Conservation (phyloP, 37 sponge, comb jelly and placozoan genomes). For the Crambe crambe region DNA sequence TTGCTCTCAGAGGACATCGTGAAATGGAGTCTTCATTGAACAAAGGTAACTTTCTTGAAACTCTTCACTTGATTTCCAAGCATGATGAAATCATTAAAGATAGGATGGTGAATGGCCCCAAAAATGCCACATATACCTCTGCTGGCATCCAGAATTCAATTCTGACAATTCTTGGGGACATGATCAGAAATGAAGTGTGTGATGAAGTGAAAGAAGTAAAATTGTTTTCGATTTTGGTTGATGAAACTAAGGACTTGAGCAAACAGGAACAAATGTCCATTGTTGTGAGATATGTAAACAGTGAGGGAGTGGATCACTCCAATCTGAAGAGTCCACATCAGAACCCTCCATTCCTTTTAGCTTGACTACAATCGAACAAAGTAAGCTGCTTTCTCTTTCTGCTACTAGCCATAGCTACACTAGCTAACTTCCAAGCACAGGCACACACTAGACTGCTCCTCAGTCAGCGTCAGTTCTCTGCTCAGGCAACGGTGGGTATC, state of each 20-base stretch:
- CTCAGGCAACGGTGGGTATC: too few species aligned
- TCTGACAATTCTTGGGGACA: slow-evolving; percentile 40
- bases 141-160: slow-evolving; percentile 51
- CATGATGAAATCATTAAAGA: slow-evolving; percentile 60
- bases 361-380: too few species aligned
- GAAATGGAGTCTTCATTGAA: slow-evolving; percentile 33
- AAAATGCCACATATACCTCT: slow-evolving; percentile 60
- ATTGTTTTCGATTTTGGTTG: slow-evolving; percentile 30
- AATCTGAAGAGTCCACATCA: too few species aligned
- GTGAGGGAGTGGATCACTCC: too few species aligned
- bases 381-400: too few species aligned
- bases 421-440: too few species aligned
- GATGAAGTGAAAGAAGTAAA: slow-evolving; percentile 35
- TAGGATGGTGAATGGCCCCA: slow-evolving; percentile 23
- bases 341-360: too few species aligned
- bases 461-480: too few species aligned
- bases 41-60: slow-evolving; percentile 45
- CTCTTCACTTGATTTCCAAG: slow-evolving; percentile 33
- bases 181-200: too few species aligned
- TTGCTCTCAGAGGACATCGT: slow-evolving; percentile 62
- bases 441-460: too few species aligned
- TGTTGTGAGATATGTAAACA: slow-evolving; percentile 37
- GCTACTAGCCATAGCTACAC: too few species aligned
- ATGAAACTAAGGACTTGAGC: slow-evolving; percentile 45
- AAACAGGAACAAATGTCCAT: too few species aligned